These are phyloP conservation scores for Caenorhabditis imperialis DNA, from an alignment of 2,888 invertebrate genomes.

Conservation along the genomic window DNA sequence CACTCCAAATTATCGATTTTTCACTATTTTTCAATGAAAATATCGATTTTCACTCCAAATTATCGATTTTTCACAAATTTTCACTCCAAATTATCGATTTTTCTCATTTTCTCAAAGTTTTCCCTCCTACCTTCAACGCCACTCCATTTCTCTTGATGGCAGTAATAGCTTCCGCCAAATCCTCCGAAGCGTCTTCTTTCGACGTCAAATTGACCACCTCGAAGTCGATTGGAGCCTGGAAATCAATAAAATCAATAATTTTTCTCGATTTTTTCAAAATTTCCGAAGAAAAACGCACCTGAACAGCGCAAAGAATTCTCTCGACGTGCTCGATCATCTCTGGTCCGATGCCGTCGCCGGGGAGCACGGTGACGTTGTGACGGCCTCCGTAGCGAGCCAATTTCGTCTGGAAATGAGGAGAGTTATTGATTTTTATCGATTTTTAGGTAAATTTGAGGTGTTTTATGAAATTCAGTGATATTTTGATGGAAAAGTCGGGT, in stretches of 20 bases:
- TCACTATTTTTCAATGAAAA: too few species aligned
- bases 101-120: too few species aligned
- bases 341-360: slow-evolving; percentile 97
- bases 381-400: slow-evolving; percentile 90
- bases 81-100: neutral
- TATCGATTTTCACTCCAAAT: too few species aligned
- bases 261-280: neutral
- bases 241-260: slow-evolving; percentile 81
- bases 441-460: too few species aligned
- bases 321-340: slow-evolving; percentile 93
- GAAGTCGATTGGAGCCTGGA: slow-evolving; percentile 89
- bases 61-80: neutral
- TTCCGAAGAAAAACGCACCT: slow-evolving; percentile 54
- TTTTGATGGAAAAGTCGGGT: too few species aligned
- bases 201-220: slow-evolving; percentile 85
- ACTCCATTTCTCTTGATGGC: slow-evolving; percentile 96
- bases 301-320: slow-evolving; percentile 84
- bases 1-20: neutral
- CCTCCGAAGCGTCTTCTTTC: slow-evolving; percentile 88
- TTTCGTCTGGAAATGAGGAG: slow-evolving; percentile 42
- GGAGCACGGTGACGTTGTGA: slow-evolving; percentile 94
- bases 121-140: slow-evolving; percentile 85
- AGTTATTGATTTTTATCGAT: too few species aligned
- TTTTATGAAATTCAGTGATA: too few species aligned
- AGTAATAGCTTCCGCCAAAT: slow-evolving; percentile 92